Conservation (phyloP, 2,888 invertebrate species). For the Xiphydria camelus region DNA sequence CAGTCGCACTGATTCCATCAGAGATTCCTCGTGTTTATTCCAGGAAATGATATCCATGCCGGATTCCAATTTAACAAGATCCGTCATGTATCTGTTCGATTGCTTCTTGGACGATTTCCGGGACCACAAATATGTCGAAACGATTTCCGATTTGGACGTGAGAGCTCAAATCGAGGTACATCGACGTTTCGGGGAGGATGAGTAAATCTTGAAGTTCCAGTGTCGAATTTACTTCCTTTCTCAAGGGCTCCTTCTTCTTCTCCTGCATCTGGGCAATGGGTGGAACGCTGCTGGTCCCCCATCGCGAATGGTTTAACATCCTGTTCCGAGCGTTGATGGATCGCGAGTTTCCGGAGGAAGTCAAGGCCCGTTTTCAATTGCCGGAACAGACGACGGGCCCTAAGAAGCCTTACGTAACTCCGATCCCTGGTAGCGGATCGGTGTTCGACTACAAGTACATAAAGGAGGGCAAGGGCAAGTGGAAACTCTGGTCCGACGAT, state of each 20-base stretch:
- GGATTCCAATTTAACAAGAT: conserved; percentile 78
- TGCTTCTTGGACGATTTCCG: conserved; percentile 85
- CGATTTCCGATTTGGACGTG: conserved; percentile 76
- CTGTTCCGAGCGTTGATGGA: conserved; percentile 75
- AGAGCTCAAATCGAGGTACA: conserved; percentile 80
- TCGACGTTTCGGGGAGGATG: no score
- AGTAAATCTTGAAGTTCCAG: no score
- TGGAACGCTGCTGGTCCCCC: conserved; percentile 73
- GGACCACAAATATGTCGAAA: conserved; percentile 73
- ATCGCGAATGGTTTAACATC: conserved; percentile 76
- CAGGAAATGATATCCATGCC: conserved; percentile 86
- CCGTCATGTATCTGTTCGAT: conserved; percentile 85
- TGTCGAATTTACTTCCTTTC: no score
- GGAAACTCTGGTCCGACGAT: conserved; percentile 89
- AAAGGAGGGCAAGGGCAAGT: conserved; percentile 89
- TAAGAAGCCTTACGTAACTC: conserved; percentile 76
- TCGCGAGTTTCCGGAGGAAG: conserved; percentile 75
- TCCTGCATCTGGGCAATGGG: conserved; percentile 92
- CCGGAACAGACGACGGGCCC: conserved; percentile 61
- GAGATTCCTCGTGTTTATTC: conserved; percentile 1
- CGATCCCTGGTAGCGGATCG: conserved; percentile 76
- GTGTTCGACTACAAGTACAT: conserved; percentile 90
- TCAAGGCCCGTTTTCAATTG: conserved; percentile 59
- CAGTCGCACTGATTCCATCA: conserved; percentile 1
- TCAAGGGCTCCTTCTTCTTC: conserved; percentile 87